A percentile compares a stretch with the other conserved stretches of the same genome.
phyloP scores from a whole-genome alignment of 2,113 vertebrate genomes.

The Taxidea taxus region DNA sequence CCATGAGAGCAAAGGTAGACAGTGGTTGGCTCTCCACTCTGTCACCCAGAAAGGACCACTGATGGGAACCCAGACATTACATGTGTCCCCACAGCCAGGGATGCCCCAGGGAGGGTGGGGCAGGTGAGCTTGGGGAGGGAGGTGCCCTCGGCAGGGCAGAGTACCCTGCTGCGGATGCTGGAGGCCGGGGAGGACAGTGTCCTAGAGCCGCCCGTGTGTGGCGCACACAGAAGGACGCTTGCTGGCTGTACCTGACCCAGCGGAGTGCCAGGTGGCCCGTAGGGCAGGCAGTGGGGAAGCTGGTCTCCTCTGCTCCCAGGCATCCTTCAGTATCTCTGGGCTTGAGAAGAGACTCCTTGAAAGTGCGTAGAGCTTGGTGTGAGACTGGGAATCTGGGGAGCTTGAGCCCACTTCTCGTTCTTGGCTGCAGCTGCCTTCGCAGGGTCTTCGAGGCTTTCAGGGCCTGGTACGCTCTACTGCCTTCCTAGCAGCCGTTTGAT shows the following conservation, averaged over 20 bases:
- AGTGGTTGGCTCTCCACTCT: not conserved
- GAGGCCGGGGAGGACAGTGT: not conserved
- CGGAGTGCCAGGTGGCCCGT: rapidly evolving
- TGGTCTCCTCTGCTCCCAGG: rapidly evolving
- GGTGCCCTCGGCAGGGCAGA: not conserved
- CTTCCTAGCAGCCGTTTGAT: not conserved
- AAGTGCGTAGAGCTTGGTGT: not conserved
- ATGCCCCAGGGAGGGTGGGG: not conserved
- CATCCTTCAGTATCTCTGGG: too few relatives aligned
- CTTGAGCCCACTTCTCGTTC: rapidly evolving
- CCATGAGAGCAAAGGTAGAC: not conserved
- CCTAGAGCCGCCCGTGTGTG: rapidly evolving
- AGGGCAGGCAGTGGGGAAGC: not conserved
- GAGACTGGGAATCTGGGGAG: too few relatives aligned
- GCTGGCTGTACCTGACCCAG: not conserved
- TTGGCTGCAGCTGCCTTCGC: rapidly evolving
- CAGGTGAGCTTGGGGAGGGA: not conserved
- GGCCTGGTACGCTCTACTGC: rapidly evolving
- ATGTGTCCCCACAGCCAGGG: not conserved
- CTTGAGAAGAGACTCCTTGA: not conserved
- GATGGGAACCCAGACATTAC: too few relatives aligned
- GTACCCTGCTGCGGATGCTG: rapidly evolving
- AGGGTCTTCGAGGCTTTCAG: not conserved
- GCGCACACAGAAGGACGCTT: too few relatives aligned
- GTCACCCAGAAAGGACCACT: not conserved